Base-by-base conservation (phyloP, 2,113 vertebrate genomes). In the Dicerorhinus sumatrensis region DNA sequence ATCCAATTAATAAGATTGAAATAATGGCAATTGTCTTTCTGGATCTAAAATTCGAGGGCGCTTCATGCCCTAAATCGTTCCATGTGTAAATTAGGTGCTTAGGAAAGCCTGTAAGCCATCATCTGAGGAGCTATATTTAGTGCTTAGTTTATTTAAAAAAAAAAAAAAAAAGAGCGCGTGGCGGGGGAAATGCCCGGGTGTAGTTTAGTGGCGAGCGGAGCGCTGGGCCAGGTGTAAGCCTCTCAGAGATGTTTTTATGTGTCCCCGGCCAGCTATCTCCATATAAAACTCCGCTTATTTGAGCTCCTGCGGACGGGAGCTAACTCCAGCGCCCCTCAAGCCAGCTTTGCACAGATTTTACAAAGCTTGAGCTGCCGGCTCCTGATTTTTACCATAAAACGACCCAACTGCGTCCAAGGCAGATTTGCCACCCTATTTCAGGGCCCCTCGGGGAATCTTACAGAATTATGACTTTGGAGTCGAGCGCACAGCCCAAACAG, bases 221-320 rank as follows among this genome's bases (percentile, higher is more conserved):
- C 25, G 5, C 39, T 9, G 86, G 17, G 75, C 89, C 89, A 73
- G 96, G 98, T 88, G 92, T 67, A 42, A 31, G 62, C 25, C 60
- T 73, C 39, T 39, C 27, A 56, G 73, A 6, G 70, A 21, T 48
- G 77, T 81, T 88, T 73, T 75, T 12, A 0, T 31, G 17, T 10
- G 54, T 83, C n/a, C 51, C 25, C 18, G 12, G 82, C 75, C 86
- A 89, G 89, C 89, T 8, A 6, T 62, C 84, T 87, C 33, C 51
- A 10, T 23, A 3, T 46, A 81, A 82, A 91, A 70, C 65, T 46
- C 76, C 39, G 70, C 48, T 63, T 36, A 8, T 91, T 81, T 58
- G 88, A 27, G 72, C 48, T 82, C 13, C 76, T 33, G 65, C 80
- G 18, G 63, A 87, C 48, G 4, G 1, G 39, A 73, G 48, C 25